Percentiles rank a stretch among this genome's conserved stretches.
These are phyloP conservation scores for Melanophora roralis DNA, from an alignment of 2,888 invertebrate species.

Conservation along the genomic window DNA sequence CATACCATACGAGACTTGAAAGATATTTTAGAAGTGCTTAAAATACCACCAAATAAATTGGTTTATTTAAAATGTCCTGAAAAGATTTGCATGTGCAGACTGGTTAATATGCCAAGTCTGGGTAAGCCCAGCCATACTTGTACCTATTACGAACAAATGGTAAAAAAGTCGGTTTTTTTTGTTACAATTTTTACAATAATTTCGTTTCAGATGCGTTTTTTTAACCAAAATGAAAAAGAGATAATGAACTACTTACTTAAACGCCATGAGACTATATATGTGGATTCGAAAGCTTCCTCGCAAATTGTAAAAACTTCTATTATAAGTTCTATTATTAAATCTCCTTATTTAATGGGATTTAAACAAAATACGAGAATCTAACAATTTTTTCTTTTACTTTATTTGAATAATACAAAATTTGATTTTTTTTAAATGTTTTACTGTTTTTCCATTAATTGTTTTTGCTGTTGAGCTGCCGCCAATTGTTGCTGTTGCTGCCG, in stretches of 20 bases:
- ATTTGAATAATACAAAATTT: not conserved
- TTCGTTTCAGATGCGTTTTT: slow-evolving; percentile 69
- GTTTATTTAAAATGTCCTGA: slow-evolving; percentile 71
- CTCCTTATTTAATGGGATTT: slow-evolving; percentile 69
- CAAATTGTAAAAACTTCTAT: slow-evolving; percentile 67
- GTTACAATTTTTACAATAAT: not conserved
- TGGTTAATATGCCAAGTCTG: slow-evolving; percentile 64
- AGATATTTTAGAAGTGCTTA: slow-evolving; percentile 77
- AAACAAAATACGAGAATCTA: slow-evolving; percentile 49
- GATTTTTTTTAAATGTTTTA: slow-evolving; percentile 28
- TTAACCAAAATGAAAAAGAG: slow-evolving; percentile 64
- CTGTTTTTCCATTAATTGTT: slow-evolving; percentile 57
- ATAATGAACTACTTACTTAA: slow-evolving; percentile 69
- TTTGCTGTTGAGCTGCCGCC: slow-evolving; percentile 66
- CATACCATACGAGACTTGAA: slow-evolving; percentile 79
- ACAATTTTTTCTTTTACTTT: slow-evolving; percentile 1
- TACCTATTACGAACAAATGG: slow-evolving; percentile 67
- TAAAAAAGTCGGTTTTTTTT: slow-evolving; percentile 21
- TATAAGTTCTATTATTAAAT: slow-evolving; percentile 66
- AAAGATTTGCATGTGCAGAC: slow-evolving; percentile 67
- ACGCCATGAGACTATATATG: slow-evolving; percentile 68
- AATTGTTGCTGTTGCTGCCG: slow-evolving; percentile 74
- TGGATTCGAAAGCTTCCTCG: slow-evolving; percentile 65
- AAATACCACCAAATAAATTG: slow-evolving; percentile 80
- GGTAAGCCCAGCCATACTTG: slow-evolving; percentile 66